phyloP scores from a whole-genome alignment of 2,888 invertebrate genomes.

The Ommatoiulus sabulosus region DNA sequence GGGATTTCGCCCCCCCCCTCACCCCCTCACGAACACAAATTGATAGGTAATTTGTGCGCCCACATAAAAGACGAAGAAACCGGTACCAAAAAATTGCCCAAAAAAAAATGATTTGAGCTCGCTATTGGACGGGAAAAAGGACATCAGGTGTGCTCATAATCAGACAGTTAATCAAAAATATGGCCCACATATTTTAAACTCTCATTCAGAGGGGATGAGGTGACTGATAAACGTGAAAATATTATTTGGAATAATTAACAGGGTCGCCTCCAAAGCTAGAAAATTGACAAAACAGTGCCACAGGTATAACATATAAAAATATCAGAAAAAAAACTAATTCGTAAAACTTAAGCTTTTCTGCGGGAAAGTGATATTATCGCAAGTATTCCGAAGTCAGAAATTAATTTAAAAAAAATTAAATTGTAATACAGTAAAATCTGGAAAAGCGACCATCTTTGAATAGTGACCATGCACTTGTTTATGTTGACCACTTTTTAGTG shows the following conservation, averaged over 20 bases:
- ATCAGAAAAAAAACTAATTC: too few relatives aligned
- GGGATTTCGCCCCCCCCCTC: neutral
- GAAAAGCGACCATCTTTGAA: too few relatives aligned
- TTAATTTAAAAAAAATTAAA: too few relatives aligned
- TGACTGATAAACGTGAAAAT: neutral
- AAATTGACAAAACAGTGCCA: too few relatives aligned
- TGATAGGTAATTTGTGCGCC: conserved; percentile 31
- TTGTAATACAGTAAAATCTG: too few relatives aligned
- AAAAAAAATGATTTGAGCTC: neutral
- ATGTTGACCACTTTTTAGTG: too few relatives aligned
- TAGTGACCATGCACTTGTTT: too few relatives aligned
- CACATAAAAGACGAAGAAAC: neutral
- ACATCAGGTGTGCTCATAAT: conserved; percentile 19
- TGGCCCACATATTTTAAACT: neutral
- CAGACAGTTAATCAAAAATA: neutral
- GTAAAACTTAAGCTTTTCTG: too few relatives aligned
- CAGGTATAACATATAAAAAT: too few relatives aligned
- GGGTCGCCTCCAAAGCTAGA: neutral
- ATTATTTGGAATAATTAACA: neutral
- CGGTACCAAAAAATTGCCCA: neutral
- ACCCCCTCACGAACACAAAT: neutral
- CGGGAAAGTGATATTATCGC: too few relatives aligned
- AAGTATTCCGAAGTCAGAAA: too few relatives aligned
- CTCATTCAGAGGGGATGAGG: neutral
- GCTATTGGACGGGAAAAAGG: conserved; percentile 17